Evolutionary conservation across 2,113 vertebrate genomes (phyloP), one percentile per base, ranked within the genome.

Genomic region (Ceyx melanurus): DNA sequence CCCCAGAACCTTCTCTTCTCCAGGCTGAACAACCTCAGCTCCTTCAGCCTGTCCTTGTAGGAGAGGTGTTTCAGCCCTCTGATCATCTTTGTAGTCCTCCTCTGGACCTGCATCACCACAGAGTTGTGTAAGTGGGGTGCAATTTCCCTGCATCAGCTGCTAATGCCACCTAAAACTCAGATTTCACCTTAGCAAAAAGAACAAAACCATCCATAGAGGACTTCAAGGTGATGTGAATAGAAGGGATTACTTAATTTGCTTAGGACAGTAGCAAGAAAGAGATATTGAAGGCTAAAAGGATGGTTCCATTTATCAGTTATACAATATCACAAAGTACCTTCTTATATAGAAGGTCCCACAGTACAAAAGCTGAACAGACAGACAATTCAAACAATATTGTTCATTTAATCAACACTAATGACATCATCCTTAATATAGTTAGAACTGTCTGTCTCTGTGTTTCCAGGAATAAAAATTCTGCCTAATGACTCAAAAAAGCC

Each of bases 381-480:
- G 50, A 18, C 13, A 66, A 86, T 67, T 67, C 1, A 83, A 64
- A 87, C 91, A n/a, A 58, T 70, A 60, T 14, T 60, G n/a, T 57
- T 18, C 26, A n/a, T 26, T 88, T 92, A 71, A 78, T 77, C 78
- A 85, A 51, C 73, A 25, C 20, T 77, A 80, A 89, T 33, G 14
- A 26, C 43, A 86, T 88, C 53, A 15, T 57, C 8, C 19, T 60
- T 71, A 82, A 79, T 35, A 29, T 37, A 12, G 28, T 82, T 93
- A 42, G 14, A 86, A 4, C 26, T 89, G 37, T 35, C 50, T 71
- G 82, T 70, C 45, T 75, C 42, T 62, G 3, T 78, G n/a, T n/a
- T 94, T 94, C 22, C 33, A 90, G n/a, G 51, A 31, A 88, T 18
- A 80, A 88, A 79, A 77, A 16, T 46, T 89, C 88, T 75, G 73